A percentile compares a stretch with the other conserved stretches of the same genome.
phyloP scores from a whole-genome alignment of 2,797 vertebrate genomes.

The Hapalemur alaotrensis region DNA sequence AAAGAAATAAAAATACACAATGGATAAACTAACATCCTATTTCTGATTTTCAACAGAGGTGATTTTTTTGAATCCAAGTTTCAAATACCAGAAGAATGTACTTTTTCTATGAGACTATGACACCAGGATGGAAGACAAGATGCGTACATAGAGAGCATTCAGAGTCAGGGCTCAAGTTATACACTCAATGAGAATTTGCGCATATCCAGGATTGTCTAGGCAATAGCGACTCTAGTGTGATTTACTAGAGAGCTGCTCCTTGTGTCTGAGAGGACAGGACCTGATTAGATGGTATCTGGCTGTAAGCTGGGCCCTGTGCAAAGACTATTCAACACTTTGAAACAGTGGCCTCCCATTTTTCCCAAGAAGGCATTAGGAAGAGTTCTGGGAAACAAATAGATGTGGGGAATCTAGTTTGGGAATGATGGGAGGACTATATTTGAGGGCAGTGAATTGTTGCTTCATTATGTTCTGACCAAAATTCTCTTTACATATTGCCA shows the following conservation, averaged over 20 bases:
- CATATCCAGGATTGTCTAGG: neutral
- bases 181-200: neutral
- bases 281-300: neutral
- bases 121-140: neutral
- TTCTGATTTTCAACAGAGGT: neutral
- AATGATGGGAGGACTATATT: neutral
- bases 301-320: neutral
- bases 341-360: neutral
- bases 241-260: neutral
- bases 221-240: neutral
- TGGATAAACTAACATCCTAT: neutral
- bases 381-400: neutral
- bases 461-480: neutral
- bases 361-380: neutral
- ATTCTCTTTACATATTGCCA: neutral
- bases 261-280: neutral
- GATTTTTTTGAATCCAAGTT: neutral
- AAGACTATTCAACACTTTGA: neutral
- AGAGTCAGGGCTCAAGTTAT: neutral
- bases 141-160: neutral
- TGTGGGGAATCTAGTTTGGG: neutral
- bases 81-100: neutral
- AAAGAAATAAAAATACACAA: neutral
- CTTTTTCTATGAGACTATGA: neutral
- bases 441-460: neutral